Evolutionary conservation across 2,797 vertebrate genomes (phyloP), one percentile per base, ranked within the genome.

Genomic region (Hydrophis major): DNA sequence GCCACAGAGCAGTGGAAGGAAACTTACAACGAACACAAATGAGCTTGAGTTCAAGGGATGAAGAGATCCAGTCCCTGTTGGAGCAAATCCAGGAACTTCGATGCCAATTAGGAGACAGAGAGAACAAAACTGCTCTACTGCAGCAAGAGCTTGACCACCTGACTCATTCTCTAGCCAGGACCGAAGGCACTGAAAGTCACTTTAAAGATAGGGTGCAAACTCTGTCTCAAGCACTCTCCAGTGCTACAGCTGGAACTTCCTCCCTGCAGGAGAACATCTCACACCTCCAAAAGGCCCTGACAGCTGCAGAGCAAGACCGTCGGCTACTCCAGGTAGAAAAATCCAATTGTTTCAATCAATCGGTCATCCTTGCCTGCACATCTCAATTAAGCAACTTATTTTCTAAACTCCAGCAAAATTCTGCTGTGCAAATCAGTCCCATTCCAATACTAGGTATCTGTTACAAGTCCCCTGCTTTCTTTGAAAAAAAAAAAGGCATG

Each of bases 251-350:
- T 93, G 96, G 95, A 61, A 96, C 95, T 0, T 97, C 94, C 60
- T 93, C 95, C 60, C 96, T 98, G 50, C 97, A 98, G 94, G 98
- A 98, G 92, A 97, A 98, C 92, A 93, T 96, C 25, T 92, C 92
- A 11, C 97, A 98, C 94, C 97, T 98, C 66, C 98, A 98, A 95
- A 97, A 96, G 86, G 97, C 97, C 20, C 96, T 98, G 94, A 96
- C 96, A 2, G 96, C 96, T 92, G 97, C 98, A 1, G 98, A 98
- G 96, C 97, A 97, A 47, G 98, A 98, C 92, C 97, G 98, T 78
- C 96, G 97, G 92, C 95, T 97, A 93, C 94, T 98, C 92, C 98
- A 98, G 98, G 98, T 98, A 97, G 87, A 56, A 47, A 10, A 14
- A 37, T 47, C 37, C 25, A 60, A 3, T 59, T 56, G 13, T 56